Evolutionary conservation across 2,797 vertebrate genomes (phyloP), one percentile per base, ranked within the genome.

Genomic region (Cossypha caffra): DNA sequence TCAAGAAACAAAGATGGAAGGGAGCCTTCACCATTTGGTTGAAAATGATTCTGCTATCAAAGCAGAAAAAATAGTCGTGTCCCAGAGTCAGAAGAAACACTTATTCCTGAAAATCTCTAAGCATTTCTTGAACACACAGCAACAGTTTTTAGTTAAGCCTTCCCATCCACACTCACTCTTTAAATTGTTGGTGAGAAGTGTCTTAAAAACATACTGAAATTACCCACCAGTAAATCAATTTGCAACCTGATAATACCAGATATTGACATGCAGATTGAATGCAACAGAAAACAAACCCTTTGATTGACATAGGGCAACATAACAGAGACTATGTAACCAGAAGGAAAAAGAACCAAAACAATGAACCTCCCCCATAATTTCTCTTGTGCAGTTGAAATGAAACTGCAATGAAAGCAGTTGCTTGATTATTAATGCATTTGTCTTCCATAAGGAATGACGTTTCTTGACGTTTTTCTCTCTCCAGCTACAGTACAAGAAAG

Each of bases 281-380:
- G 9, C 37, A 92, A 54, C 14, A 67, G 35, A 55, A 86, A 67
- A 42, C 7, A 66, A 57, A 62, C 11, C 7, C 54, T 62, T 48
- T n/a, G 51, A 48, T 1, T 51, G 51, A 45, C 8, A 54, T 68
- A 38, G 20, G 63, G 31, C n/a, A 80, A 48, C 3, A 2, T n/a
- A 82, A 57, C 26, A 86, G 9, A 74, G 54, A 76, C 38, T 82
- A 6, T 1, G 2, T 45, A 48, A 71, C 24, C 6, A 59, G 42
- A 37, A 45, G 37, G 26, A 16, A 51, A 67, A n/a, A 57, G 17
- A 35, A 0, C 3, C 3, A n/a, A 62, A 18, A 9, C 9, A 31
- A 51, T 4, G 3, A 33, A 71, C 11, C 4, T 1, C 0, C 2
- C 15, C 6, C 14, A 51, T 43, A 1, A 47, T 37, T 78, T 68